A percentile compares a stretch with the other conserved stretches of the same genome.
phyloP scores from a whole-genome alignment of 2,113 vertebrate species.

The Tachycineta bicolor region DNA sequence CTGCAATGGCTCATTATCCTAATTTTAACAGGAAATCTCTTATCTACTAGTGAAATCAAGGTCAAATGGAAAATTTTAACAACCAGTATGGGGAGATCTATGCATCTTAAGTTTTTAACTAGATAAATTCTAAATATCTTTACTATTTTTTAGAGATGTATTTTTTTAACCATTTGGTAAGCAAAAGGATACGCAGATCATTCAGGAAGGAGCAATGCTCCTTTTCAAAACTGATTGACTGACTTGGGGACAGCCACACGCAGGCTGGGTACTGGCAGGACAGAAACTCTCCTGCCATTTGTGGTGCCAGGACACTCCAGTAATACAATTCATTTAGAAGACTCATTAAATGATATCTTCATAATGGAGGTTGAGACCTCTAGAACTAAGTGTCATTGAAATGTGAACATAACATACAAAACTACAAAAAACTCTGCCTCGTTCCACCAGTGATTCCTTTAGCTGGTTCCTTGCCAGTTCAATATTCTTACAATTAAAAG shows the following conservation, averaged over 20 bases:
- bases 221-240: background rate
- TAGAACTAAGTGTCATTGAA: background rate
- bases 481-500: background rate
- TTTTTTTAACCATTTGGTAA: background rate
- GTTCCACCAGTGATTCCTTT: background rate
- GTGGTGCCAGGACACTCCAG: background rate
- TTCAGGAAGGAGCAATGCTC: background rate
- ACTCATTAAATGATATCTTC: background rate
- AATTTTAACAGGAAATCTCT: background rate
- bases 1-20: background rate
- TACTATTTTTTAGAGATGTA: background rate
- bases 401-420: accelerated
- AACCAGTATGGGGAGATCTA: background rate
- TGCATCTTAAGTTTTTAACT: background rate
- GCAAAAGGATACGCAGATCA: background rate
- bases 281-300: background rate
- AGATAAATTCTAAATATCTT: background rate
- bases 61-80: background rate
- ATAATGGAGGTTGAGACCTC: background rate
- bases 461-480: background rate
- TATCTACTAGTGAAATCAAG: slow-evolving; percentile 1
- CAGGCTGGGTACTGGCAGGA: background rate
- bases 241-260: background rate
- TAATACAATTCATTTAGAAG: background rate
- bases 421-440: background rate